Percentiles rank a stretch among this genome's conserved stretches.
phyloP scores from a whole-genome alignment of 2,797 vertebrate species.

The Pangasius krempfi region DNA sequence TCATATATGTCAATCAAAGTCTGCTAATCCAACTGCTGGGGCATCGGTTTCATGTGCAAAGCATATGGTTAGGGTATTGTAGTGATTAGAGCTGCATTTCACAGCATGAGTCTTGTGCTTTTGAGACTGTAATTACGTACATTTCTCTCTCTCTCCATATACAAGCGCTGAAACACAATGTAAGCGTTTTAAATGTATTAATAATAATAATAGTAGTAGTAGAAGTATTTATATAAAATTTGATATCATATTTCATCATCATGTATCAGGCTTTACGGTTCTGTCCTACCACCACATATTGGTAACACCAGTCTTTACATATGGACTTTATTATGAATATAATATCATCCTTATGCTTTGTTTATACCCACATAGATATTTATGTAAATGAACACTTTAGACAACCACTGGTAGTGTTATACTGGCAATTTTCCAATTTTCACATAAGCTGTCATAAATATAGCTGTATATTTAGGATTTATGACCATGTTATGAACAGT shows the following conservation, averaged over 20 bases:
- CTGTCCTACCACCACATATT: not conserved
- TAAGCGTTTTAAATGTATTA: not conserved
- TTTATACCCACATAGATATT: not conserved
- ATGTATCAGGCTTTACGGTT: not conserved
- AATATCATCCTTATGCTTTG: not conserved
- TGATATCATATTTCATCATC: too few relatives aligned
- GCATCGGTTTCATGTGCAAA: conserved; percentile 18
- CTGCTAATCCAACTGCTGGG: conserved; percentile 13
- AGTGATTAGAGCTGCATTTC: conserved; percentile 19
- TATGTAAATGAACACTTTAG: not conserved
- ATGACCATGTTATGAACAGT: not conserved
- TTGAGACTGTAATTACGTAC: not conserved
- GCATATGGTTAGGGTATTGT: conserved; percentile 30
- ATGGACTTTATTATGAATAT: not conserved
- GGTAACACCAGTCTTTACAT: not conserved
- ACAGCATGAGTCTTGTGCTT: not conserved
- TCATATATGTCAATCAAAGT: conserved; percentile 41
- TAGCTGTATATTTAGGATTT: not conserved
- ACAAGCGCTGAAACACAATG: not conserved
- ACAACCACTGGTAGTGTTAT: not conserved
- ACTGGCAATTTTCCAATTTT: not conserved
- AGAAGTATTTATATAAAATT: not conserved
- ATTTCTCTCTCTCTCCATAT: not conserved
- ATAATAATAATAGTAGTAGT: too few relatives aligned
- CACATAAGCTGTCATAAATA: not conserved